A percentile compares a stretch with the other conserved stretches of the same genome.
These are phyloP conservation scores for Nasonia oneida DNA, from an alignment of 2,888 invertebrate genomes.

Conservation along the genomic window DNA sequence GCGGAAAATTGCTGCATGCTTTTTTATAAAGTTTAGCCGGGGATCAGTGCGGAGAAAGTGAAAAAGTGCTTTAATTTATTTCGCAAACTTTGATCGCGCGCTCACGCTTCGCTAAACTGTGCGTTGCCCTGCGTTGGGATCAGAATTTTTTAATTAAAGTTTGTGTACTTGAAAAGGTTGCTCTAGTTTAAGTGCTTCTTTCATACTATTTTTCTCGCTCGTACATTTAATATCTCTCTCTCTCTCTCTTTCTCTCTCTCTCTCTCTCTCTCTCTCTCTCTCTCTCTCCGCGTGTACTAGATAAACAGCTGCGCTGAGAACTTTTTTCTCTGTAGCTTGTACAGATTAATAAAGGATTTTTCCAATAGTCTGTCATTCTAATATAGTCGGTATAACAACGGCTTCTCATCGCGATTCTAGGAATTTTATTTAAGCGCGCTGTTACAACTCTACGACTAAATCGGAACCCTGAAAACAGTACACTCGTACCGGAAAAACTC, in stretches of 20 bases:
- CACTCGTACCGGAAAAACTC: not conserved
- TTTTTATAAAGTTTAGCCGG: not conserved
- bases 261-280: too few relatives aligned
- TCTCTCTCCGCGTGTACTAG: not conserved
- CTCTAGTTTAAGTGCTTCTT: constrained; percentile 3
- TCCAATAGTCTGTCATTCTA: too few relatives aligned
- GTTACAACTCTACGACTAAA: not conserved
- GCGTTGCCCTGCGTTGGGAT: not conserved
- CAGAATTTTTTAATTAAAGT: constrained; percentile 4
- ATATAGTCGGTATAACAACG: too few relatives aligned
- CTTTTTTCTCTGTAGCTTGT: not conserved
- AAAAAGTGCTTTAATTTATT: not conserved
- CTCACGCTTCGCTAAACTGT: not conserved
- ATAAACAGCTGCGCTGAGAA: not conserved
- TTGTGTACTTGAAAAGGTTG: not conserved
- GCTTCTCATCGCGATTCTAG: too few relatives aligned
- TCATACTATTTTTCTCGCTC: not conserved
- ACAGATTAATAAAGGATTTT: not conserved
- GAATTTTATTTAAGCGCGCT: too few relatives aligned
- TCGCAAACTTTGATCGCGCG: constrained; percentile 3
- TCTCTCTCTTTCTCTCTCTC: too few relatives aligned
- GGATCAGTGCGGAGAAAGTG: not conserved
- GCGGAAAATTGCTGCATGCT: not conserved
- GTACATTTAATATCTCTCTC: too few relatives aligned
- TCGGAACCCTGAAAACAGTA: not conserved